Conservation (phyloP, 2,888 invertebrate genomes). For the Dimorphilus gyrociliatus region DNA sequence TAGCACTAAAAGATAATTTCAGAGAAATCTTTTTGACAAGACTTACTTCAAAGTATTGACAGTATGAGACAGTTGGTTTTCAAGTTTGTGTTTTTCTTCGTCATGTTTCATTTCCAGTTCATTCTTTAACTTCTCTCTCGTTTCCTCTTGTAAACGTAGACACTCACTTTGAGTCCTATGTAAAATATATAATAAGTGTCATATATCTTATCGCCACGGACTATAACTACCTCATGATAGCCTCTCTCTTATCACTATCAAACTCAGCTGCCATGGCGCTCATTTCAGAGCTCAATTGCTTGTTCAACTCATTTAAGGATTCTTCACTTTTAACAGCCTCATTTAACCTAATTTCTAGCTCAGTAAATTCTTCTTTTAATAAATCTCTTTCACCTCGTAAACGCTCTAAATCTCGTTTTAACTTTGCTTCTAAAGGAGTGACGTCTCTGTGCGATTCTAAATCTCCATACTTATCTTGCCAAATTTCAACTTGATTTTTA, state of each 20-base stretch:
- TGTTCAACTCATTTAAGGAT: constrained; percentile 20
- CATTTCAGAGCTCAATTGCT: constrained; percentile 24
- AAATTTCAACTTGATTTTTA: too few relatives aligned
- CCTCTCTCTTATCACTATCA: constrained; percentile 23
- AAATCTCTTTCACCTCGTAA: too few relatives aligned
- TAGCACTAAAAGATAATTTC: not conserved
- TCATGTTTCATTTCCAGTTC: constrained; percentile 16
- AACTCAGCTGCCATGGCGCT: constrained; percentile 24
- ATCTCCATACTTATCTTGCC: too few relatives aligned
- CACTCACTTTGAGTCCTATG: too few relatives aligned
- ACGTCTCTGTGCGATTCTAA: too few relatives aligned
- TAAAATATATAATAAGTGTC: too few relatives aligned
- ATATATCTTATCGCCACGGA: not conserved
- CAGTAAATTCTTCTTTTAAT: too few relatives aligned
- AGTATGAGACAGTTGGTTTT: too few relatives aligned
- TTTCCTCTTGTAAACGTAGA: constrained; percentile 19
- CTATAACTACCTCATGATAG: constrained; percentile 19
- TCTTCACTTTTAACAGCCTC: constrained; percentile 24
- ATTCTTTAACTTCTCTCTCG: constrained; percentile 20
- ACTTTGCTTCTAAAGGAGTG: too few relatives aligned
- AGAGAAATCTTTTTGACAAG: too few relatives aligned
- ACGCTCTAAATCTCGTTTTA: too few relatives aligned
- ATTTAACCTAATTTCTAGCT: constrained; percentile 18
- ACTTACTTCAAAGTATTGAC: too few relatives aligned
- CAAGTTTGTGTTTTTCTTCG: constrained; percentile 47